Conservation (phyloP, 2,888 invertebrate genomes). For the Microctonus brassicae region DNA sequence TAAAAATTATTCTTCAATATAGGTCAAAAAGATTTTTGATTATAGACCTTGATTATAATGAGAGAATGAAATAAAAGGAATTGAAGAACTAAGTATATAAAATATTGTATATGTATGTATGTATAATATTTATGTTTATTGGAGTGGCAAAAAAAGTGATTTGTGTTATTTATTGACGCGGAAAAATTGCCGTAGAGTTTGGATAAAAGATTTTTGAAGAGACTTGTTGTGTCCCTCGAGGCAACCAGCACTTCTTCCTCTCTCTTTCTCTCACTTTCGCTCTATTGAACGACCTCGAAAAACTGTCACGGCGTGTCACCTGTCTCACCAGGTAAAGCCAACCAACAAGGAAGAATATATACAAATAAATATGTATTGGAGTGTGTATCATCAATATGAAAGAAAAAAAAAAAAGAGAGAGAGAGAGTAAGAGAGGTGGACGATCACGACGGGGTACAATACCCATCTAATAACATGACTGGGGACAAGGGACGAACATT, state of each 20-base stretch:
- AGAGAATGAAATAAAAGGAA: background rate
- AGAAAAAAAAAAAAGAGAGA: background rate
- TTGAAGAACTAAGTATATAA: background rate
- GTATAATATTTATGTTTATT: conserved; percentile 2
- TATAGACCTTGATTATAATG: background rate
- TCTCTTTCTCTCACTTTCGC: background rate
- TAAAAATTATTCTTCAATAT: background rate
- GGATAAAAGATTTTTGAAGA: conserved; percentile 1
- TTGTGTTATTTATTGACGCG: conserved; percentile 15
- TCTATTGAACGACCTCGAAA: conserved; percentile 35
- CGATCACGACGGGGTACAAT: conserved; percentile 32
- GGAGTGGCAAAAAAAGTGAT: background rate
- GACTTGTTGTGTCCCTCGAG: background rate
- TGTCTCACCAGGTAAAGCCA: conserved; percentile 46
- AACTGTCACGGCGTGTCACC: conserved; percentile 50
- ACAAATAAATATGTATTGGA: background rate
- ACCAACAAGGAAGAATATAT: conserved; percentile 1
- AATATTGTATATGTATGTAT: background rate
- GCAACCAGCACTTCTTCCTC: background rate
- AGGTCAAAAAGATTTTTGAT: background rate
- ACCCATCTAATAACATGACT: conserved; percentile 45
- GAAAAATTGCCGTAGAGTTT: conserved; percentile 22
- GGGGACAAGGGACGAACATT: conserved; percentile 37
- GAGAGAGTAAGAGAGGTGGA: background rate
- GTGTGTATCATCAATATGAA: background rate